phyloP scores from a whole-genome alignment of 2,113 vertebrate species.

The Toxostoma redivivum region DNA sequence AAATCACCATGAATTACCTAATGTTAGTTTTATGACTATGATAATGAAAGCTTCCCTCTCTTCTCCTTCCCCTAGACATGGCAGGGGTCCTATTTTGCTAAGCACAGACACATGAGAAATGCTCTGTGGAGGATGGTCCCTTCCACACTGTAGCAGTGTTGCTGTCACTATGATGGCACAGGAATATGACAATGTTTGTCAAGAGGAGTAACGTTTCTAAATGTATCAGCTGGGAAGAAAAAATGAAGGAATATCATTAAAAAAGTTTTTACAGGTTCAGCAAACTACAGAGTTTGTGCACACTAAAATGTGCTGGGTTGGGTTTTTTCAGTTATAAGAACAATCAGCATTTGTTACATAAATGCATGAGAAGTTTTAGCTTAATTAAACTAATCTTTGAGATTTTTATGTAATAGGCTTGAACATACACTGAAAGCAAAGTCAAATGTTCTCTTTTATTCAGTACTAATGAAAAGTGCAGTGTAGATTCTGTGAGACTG shows the following conservation, averaged over 20 bases:
- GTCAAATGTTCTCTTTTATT: slow-evolving; percentile 28
- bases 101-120: neutral
- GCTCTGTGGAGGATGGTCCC: neutral
- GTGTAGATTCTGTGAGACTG: neutral
- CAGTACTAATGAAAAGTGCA: slow-evolving; percentile 36
- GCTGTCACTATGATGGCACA: neutral
- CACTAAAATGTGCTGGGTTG: neutral
- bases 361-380: neutral
- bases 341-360: neutral
- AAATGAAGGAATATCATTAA: neutral
- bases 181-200: neutral
- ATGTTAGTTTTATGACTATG: neutral
- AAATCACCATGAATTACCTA: neutral
- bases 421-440: slow-evolving; percentile 1
- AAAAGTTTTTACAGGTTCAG: neutral
- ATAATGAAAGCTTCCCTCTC: neutral
- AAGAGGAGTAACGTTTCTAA: neutral
- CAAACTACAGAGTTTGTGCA: neutral
- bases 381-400: neutral
- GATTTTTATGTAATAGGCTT: slow-evolving; percentile 3
- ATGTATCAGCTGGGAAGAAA: neutral
- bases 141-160: neutral
- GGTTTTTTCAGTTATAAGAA: neutral
- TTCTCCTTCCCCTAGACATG: neutral
- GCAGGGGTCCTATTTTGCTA: neutral